These are phyloP conservation scores for Lampris incognitus DNA, from an alignment of 2,113 vertebrate genomes.

Conservation along the genomic window DNA sequence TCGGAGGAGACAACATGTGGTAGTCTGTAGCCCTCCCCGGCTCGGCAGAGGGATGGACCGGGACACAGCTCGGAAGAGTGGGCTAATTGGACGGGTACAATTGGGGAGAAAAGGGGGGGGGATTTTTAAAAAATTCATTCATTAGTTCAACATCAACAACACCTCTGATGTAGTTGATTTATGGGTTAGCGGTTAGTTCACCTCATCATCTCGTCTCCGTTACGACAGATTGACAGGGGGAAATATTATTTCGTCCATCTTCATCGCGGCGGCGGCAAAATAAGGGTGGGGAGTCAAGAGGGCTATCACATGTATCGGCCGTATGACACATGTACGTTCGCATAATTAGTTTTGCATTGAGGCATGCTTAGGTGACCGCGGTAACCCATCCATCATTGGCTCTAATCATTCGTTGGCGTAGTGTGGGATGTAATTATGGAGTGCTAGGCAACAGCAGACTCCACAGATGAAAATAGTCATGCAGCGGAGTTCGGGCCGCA, in stretches of 20 bases:
- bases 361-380: constrained; percentile 71
- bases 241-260: constrained; percentile 45
- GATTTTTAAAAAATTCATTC: no score
- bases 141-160: constrained; percentile 1
- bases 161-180: constrained; percentile 17
- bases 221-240: constrained; percentile 54
- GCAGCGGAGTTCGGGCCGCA: constrained; percentile 59
- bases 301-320: constrained; percentile 64
- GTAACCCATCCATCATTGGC: constrained; percentile 77
- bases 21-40: no score
- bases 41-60: no score
- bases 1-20: no score
- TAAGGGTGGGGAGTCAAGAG: constrained; percentile 49
- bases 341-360: constrained; percentile 74
- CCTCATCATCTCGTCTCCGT: constrained; percentile 73
- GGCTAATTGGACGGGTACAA: no score
- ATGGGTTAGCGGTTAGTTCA: constrained; percentile 46
- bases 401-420: constrained; percentile 70
- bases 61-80: no score
- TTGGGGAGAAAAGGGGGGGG: no score
- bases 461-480: constrained; percentile 78
- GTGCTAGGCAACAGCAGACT: constrained; percentile 76
- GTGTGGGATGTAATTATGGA: constrained; percentile 77
- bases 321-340: constrained; percentile 69
- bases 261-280: constrained; percentile 54